Conservation (phyloP, 1,140 invertebrate genomes). For the Lethrus apterus region DNA sequence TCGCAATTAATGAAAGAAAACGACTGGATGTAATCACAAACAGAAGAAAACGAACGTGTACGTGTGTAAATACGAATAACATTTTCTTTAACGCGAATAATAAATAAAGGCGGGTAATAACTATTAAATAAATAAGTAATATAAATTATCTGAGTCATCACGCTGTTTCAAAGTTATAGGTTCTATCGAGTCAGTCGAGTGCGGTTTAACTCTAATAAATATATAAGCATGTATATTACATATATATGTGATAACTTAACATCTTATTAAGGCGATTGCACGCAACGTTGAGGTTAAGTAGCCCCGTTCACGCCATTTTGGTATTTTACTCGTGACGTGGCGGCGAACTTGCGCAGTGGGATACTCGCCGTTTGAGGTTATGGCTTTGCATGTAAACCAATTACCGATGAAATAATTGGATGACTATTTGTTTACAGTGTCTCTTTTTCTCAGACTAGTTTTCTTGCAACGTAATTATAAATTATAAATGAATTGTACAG, state of each 20-base stretch:
- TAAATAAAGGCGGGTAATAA: no score
- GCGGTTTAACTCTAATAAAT: no score
- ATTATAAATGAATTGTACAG: no score
- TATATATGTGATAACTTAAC: conserved; percentile 30
- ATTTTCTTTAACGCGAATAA: no score
- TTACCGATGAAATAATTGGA: conserved; percentile 20
- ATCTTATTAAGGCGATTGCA: conserved; percentile 31
- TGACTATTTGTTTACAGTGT: conserved; percentile 8
- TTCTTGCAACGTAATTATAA: neutral
- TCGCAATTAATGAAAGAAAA: no score
- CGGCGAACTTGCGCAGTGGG: conserved; percentile 22
- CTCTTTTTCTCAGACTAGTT: neutral
- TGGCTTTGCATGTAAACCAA: conserved; percentile 12
- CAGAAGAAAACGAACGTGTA: no score
- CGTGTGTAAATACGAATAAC: no score
- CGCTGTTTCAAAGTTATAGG: no score
- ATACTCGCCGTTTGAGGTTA: conserved; percentile 18
- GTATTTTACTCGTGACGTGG: conserved; percentile 19
- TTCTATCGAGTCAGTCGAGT: no score
- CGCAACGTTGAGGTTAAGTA: conserved; percentile 27
- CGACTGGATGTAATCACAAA: no score
- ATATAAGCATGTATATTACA: conserved; percentile 20
- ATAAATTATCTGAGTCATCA: no score
- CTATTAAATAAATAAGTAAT: no score
- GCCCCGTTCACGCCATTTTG: conserved; percentile 28